These are phyloP conservation scores for Chymomyza caudatula DNA, from an alignment of 2,888 invertebrate genomes.

Conservation along the genomic window DNA sequence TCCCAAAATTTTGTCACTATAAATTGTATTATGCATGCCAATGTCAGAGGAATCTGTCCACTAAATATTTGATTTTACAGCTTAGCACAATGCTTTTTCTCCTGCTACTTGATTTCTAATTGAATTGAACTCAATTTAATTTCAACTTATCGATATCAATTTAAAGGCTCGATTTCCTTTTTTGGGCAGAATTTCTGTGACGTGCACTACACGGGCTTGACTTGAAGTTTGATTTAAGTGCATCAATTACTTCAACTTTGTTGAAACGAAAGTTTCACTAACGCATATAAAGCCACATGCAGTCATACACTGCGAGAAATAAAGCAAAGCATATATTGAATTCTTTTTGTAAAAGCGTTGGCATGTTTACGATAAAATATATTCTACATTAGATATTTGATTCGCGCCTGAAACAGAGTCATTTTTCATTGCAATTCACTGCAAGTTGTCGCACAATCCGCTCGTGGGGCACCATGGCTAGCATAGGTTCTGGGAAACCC, in stretches of 20 bases:
- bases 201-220: neutral
- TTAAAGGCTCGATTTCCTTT: neutral
- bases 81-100: neutral
- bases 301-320: neutral
- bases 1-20: neutral
- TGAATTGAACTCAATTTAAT: neutral
- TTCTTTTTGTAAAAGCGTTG: too few relatives aligned
- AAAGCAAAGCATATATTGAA: neutral
- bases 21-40: neutral
- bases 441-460: too few relatives aligned
- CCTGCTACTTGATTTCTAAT: neutral
- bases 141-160: neutral
- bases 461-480: too few relatives aligned
- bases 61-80: too few relatives aligned
- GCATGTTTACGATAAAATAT: too few relatives aligned
- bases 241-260: constrained; percentile 61
- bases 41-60: neutral
- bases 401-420: too few relatives aligned
- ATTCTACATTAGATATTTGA: too few relatives aligned
- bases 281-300: neutral
- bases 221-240: constrained; percentile 41
- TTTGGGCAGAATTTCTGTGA: neutral
- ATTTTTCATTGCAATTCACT: too few relatives aligned
- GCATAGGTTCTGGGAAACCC: too few relatives aligned
- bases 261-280: constrained; percentile 41